Evolutionary conservation across 1,140 invertebrate genomes (phyloP), one percentile per base, ranked within the genome.

Genomic region (Aphaenogaster floridana): DNA sequence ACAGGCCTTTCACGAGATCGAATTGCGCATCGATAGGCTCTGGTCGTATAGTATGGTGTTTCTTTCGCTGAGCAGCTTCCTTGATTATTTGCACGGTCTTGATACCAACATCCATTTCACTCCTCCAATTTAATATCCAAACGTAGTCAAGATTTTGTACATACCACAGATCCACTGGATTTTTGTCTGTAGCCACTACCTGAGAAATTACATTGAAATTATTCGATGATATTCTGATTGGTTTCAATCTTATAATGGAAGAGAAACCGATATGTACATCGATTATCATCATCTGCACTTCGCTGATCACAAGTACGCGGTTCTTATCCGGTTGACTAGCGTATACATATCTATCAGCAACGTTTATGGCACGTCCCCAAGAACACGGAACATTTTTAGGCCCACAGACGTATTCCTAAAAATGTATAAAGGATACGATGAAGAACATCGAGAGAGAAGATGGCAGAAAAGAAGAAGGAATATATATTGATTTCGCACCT

Each of bases 1-100:
- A 98, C 42, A 98, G 94, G 83, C 97, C 96, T 86, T 96, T 95
- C 21, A 98, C 97, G 74, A 97, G 95, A 95, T 98, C 97, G 94
- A 98, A 98, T 92, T 97, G 97, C 7, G 97, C 97, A 91, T 98
- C 97, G 48, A 98, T 97, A 3, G 97, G 97, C 92, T 98, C 97
- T 0, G 97, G 97, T 93, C 98, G 97, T 1, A 98, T 97, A 0
- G 97, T 97, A 92, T 97, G 97, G 92, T 98, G 97, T 93, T 97
- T 97, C 86, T 96, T 96, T 93, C 97, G 97, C 93, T 98, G 97
- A 17, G 97, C 96, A 59, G 97, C 97, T 93, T 98, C 97, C 39
- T 97, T 94, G 87, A 98, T 98, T 11, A 98, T 97, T 93, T 97
- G 97, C 74, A 98, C 96, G 1, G 97, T 98, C 94, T 98, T 98